These are phyloP conservation scores for Neosilurus hyrtlii DNA, from an alignment of 2,797 vertebrate genomes.

Conservation along the genomic window DNA sequence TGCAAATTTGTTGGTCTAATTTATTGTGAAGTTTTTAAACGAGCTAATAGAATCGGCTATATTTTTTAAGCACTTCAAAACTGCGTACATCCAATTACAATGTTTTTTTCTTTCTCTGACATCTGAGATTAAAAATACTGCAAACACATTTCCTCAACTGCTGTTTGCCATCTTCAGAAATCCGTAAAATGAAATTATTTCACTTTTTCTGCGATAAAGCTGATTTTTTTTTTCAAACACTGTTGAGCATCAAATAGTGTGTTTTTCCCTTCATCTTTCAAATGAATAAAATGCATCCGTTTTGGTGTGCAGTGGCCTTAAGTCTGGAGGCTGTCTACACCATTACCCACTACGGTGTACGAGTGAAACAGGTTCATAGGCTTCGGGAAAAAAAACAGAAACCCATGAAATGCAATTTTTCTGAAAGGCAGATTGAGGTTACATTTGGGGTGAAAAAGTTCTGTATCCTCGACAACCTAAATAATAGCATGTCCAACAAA, in stretches of 20 bases:
- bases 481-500: slow-evolving; percentile 47
- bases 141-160: background rate
- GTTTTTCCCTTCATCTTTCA: background rate
- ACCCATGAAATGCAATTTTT: slow-evolving; percentile 21
- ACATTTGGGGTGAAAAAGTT: slow-evolving; percentile 19
- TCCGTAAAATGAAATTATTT: background rate
- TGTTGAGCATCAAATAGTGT: slow-evolving; percentile 4
- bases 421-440: slow-evolving; percentile 41
- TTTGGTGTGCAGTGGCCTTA: slow-evolving; percentile 19
- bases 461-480: slow-evolving; percentile 43
- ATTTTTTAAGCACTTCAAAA: background rate
- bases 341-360: background rate
- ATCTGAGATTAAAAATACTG: slow-evolving; percentile 8
- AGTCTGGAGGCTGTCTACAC: slow-evolving; percentile 23
- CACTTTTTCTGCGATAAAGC: background rate
- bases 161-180: background rate
- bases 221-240: background rate
- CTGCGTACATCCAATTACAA: background rate
- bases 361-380: slow-evolving; percentile 9
- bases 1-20: background rate
- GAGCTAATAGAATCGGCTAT: background rate
- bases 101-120: background rate
- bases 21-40: background rate
- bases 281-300: slow-evolving; percentile 13
- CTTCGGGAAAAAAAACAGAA: background rate